phyloP scores from a whole-genome alignment of 2,113 vertebrate species.

The Notothenia rossii region DNA sequence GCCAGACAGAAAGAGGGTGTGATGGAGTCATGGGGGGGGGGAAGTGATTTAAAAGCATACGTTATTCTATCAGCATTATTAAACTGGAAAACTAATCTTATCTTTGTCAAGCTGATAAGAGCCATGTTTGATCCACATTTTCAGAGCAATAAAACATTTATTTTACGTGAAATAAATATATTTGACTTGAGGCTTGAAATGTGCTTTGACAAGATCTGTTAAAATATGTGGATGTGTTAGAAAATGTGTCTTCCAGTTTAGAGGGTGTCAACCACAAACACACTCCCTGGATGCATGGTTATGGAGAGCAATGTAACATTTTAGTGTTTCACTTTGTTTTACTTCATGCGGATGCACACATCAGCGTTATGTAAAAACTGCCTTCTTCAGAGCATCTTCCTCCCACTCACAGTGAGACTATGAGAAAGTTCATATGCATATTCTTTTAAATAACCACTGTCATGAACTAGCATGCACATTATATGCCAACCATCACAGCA shows the following conservation, averaged over 20 bases:
- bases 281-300: background rate
- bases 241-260: background rate
- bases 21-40: background rate
- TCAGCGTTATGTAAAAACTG: conserved; percentile 17
- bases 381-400: background rate
- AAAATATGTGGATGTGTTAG: background rate
- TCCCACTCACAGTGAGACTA: background rate
- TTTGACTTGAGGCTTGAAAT: background rate
- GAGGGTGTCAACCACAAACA: background rate
- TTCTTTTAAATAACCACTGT: conserved; percentile 7
- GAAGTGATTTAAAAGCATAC: conserved; percentile 7
- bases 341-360: conserved; percentile 6
- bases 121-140: background rate
- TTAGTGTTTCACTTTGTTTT: conserved; percentile 9
- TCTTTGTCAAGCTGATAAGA: conserved; percentile 26
- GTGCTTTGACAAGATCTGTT: conserved; percentile 7
- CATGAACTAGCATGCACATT: background rate
- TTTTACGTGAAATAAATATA: background rate
- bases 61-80: conserved; percentile 11
- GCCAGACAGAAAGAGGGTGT: background rate
- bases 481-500: conserved; percentile 8
- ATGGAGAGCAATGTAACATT: background rate
- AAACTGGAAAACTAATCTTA: background rate
- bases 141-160: background rate
- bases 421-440: conserved; percentile 20